Conservation (phyloP, 2,113 vertebrate genomes). For the Xiphias gladius region DNA sequence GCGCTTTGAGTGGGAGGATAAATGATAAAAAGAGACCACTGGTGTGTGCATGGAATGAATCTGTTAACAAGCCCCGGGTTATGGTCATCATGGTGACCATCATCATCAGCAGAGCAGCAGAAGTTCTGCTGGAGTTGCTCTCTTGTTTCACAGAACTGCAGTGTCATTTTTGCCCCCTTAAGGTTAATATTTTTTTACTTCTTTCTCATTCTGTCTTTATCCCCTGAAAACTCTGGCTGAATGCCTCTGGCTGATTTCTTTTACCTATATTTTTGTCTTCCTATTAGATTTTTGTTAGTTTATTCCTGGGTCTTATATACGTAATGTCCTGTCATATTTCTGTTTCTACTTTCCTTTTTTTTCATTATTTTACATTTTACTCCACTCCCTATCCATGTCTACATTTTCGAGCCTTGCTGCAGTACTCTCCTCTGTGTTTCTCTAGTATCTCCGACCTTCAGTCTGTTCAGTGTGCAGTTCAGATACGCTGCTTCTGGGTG, state of each 20-base stretch:
- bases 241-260: constrained; percentile 23
- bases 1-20: constrained; percentile 58
- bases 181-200: constrained; percentile 38
- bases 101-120: constrained; percentile 47
- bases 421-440: neutral
- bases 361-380: constrained; percentile 18
- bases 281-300: constrained; percentile 3
- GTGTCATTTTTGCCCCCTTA: constrained; percentile 25
- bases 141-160: constrained; percentile 20
- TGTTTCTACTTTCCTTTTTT: neutral
- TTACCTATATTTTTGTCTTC: constrained; percentile 2
- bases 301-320: constrained; percentile 7
- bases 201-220: constrained; percentile 18
- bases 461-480: constrained; percentile 10
- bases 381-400: constrained; percentile 1
- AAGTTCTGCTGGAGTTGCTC: constrained; percentile 13
- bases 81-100: constrained; percentile 64
- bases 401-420: constrained; percentile 12
- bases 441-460: constrained; percentile 5
- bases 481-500: constrained; percentile 4
- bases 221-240: constrained; percentile 3
- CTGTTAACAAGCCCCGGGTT: constrained; percentile 63
- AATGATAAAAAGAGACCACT: constrained; percentile 60
- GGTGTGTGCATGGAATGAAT: constrained; percentile 46
- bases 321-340: constrained; percentile 25